These are phyloP conservation scores for Liasis olivaceus DNA, from an alignment of 2,797 vertebrate species.

Conservation along the genomic window DNA sequence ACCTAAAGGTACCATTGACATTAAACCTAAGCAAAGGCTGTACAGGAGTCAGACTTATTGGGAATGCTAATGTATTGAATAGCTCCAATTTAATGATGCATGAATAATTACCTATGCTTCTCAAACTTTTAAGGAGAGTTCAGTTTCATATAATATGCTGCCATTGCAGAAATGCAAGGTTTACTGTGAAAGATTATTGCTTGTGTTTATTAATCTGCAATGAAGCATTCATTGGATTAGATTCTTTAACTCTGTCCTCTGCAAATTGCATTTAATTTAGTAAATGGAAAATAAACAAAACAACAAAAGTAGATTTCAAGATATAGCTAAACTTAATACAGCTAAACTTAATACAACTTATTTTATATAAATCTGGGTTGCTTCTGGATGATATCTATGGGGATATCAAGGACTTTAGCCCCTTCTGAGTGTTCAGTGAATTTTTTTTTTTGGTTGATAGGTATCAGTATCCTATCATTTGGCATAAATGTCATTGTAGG, in stretches of 20 bases:
- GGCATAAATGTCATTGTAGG: not conserved
- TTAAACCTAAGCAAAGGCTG: not conserved
- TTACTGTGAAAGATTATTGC: not conserved
- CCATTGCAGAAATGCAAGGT: not conserved
- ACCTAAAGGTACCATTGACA: not conserved
- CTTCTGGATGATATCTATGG: not conserved
- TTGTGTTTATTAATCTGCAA: not conserved
- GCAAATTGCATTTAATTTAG: not conserved
- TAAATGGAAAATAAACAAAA: not conserved
- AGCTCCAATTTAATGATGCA: not conserved
- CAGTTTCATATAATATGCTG: not conserved
- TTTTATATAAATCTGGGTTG: not conserved
- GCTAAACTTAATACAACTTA: not conserved
- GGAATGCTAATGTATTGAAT: not conserved
- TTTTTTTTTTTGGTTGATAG: not conserved
- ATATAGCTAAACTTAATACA: not conserved
- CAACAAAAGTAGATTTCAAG: not conserved
- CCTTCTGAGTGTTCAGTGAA: not conserved
- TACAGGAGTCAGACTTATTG: not conserved
- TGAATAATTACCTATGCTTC: not conserved
- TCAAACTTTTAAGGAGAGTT: not conserved
- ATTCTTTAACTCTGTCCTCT: not conserved
- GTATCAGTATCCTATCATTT: not conserved
- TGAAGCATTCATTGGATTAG: not conserved
- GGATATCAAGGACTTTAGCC: not conserved